Percentiles rank a stretch among this genome's conserved stretches.
Evolutionary conservation across 2,113 vertebrate genomes (phyloP).

Genomic region (Suncus etruscus): DNA sequence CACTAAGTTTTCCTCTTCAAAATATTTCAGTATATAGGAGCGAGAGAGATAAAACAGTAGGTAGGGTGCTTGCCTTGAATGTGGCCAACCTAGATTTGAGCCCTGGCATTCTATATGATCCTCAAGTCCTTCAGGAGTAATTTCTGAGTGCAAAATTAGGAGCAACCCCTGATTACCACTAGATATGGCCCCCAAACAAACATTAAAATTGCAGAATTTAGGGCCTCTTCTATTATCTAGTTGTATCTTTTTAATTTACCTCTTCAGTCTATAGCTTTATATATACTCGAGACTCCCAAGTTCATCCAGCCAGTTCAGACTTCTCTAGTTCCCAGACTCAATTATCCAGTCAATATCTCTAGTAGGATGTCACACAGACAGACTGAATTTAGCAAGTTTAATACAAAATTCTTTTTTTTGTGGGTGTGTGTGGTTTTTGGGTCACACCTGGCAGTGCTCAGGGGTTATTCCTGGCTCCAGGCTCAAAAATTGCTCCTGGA

Average conservation of each 20-base stretch:
- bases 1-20: conserved; percentile 17
- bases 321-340: conserved; percentile 14
- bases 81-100: too few relatives aligned
- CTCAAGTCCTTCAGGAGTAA: too few relatives aligned
- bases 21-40: background rate
- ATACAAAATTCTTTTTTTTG: background rate
- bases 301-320: background rate
- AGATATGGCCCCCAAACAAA: too few relatives aligned
- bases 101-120: too few relatives aligned
- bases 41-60: too few relatives aligned
- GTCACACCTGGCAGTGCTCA: too few relatives aligned
- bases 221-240: conserved; percentile 29
- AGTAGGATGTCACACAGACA: background rate
- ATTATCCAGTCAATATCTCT: background rate
- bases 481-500: too few relatives aligned
- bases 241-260: conserved; percentile 36
- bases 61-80: too few relatives aligned
- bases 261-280: conserved; percentile 29
- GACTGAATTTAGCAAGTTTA: conserved; percentile 9
- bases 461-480: too few relatives aligned
- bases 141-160: too few relatives aligned
- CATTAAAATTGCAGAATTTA: background rate
- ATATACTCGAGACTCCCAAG: background rate
- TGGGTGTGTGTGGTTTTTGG: too few relatives aligned
- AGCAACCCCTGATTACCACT: too few relatives aligned